Conservation (phyloP, 1,140 invertebrate species). For the Platyura marginata region DNA sequence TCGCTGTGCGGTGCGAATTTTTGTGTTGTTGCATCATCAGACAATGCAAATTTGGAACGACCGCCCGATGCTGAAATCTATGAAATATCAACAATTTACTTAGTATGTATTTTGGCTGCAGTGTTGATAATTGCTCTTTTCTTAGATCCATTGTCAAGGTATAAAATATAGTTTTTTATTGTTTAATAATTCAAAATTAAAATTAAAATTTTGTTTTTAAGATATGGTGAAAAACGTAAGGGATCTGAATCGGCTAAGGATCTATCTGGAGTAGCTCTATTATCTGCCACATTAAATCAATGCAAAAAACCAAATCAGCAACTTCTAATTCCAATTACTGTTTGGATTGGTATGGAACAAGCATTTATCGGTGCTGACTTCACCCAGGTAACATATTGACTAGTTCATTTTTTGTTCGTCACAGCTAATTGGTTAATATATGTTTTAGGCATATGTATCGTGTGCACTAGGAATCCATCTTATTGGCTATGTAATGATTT, state of each 20-base stretch:
- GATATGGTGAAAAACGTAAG: conserved; percentile 67
- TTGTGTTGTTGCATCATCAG: conserved; percentile 43
- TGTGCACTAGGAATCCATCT: conserved; percentile 77
- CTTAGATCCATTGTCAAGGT: conserved; percentile 77
- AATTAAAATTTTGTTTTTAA: no score
- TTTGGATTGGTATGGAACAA: conserved; percentile 96
- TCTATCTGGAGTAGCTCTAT: conserved; percentile 55
- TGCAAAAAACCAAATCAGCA: conserved; percentile 79
- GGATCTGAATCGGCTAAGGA: conserved; percentile 42
- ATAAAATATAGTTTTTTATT: conserved; percentile 10
- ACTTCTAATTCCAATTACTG: conserved; percentile 81
- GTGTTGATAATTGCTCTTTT: conserved; percentile 70
- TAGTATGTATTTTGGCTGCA: conserved; percentile 67
- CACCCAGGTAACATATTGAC: conserved; percentile 72
- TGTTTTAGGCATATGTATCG: conserved; percentile 73
- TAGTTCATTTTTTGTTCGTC: neutral
- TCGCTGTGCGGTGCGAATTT: conserved; percentile 66
- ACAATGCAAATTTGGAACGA: conserved; percentile 48
- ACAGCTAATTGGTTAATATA: no score
- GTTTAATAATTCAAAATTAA: no score
- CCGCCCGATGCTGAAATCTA: conserved; percentile 70
- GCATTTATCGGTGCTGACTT: conserved; percentile 90
- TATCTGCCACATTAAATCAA: conserved; percentile 80
- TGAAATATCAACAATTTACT: conserved; percentile 74
- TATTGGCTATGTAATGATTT: conserved; percentile 91